Evolutionary conservation across 2,113 vertebrate genomes (phyloP).

Genomic region (Glaucomys volans): DNA sequence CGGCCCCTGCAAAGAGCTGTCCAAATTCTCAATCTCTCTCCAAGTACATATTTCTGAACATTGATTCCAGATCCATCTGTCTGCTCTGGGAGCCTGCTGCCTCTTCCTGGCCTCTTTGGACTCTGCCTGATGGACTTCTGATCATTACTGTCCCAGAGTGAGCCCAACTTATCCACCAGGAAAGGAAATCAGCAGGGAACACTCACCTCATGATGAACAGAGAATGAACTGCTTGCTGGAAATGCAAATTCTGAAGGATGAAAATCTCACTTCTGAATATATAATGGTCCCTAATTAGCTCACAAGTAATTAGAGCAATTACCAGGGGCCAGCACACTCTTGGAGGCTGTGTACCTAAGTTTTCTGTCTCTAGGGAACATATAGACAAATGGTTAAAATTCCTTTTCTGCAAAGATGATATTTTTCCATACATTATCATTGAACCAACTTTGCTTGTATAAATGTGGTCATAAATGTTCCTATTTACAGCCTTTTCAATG

Average conservation of each 20-base stretch:
- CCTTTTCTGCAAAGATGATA: neutral
- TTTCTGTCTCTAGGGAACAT: neutral
- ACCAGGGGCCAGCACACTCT: conserved; percentile 65
- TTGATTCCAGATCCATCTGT: neutral
- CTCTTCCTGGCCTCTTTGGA: neutral
- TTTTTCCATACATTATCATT: neutral
- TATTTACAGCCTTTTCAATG: neutral
- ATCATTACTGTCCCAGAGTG: neutral
- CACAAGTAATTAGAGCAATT: conserved; percentile 80
- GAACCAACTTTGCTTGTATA: neutral
- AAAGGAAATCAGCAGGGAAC: conserved; percentile 69
- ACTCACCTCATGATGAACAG: conserved; percentile 39
- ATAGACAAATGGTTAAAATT: conserved; percentile 16
- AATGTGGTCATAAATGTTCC: neutral
- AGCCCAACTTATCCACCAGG: neutral
- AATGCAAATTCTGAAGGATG: conserved; percentile 78
- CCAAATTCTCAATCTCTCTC: neutral
- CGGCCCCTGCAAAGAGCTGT: neutral
- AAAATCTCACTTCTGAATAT: conserved; percentile 78
- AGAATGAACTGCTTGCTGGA: conserved; percentile 70
- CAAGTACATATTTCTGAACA: neutral
- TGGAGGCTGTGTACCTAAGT: neutral
- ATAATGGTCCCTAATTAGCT: conserved; percentile 82
- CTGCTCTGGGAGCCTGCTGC: neutral
- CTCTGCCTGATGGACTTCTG: conserved; percentile 32